Conservation (phyloP, 2,888 invertebrate species). For the Synergus japonicus region DNA sequence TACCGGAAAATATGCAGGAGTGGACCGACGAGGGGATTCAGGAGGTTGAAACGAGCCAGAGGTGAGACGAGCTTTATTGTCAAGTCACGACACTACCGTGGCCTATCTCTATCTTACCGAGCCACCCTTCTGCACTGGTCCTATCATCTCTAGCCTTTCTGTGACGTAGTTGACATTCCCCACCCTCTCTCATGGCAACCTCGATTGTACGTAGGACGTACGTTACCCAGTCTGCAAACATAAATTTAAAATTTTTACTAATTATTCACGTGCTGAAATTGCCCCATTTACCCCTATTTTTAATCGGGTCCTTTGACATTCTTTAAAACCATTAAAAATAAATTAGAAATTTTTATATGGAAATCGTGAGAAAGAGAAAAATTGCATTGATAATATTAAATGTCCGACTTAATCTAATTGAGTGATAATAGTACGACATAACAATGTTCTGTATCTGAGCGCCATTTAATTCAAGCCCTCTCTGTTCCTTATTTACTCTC, state of each 20-base stretch:
- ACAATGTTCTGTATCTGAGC: slow-evolving; percentile 20
- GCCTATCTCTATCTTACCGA: slow-evolving; percentile 74
- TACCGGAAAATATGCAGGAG: slow-evolving; percentile 47
- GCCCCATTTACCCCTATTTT: no score
- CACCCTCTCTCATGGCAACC: slow-evolving; percentile 31
- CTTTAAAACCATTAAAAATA: no score
- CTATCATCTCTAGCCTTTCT: slow-evolving; percentile 53
- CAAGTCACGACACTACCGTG: slow-evolving; percentile 75
- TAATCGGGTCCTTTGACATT: no score
- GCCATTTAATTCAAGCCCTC: slow-evolving; percentile 27
- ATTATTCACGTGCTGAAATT: no score
- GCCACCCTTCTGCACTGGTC: slow-evolving; percentile 64
- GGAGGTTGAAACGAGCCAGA: slow-evolving; percentile 52
- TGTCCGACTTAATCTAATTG: not conserved
- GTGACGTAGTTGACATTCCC: slow-evolving; percentile 53
- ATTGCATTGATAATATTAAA: not conserved
- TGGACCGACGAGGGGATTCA: slow-evolving; percentile 56
- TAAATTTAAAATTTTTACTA: not conserved
- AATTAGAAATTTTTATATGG: no score
- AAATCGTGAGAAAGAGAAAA: not conserved
- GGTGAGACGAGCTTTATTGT: slow-evolving; percentile 75
- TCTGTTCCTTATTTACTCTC: slow-evolving; percentile 52
- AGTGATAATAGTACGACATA: slow-evolving; percentile 30
- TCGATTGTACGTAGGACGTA: not conserved
- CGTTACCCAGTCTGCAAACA: slow-evolving; percentile 1